Evolutionary conservation across 92 coral and sea anemone species (phyloP).

Genomic region (Porites cylindrica): DNA sequence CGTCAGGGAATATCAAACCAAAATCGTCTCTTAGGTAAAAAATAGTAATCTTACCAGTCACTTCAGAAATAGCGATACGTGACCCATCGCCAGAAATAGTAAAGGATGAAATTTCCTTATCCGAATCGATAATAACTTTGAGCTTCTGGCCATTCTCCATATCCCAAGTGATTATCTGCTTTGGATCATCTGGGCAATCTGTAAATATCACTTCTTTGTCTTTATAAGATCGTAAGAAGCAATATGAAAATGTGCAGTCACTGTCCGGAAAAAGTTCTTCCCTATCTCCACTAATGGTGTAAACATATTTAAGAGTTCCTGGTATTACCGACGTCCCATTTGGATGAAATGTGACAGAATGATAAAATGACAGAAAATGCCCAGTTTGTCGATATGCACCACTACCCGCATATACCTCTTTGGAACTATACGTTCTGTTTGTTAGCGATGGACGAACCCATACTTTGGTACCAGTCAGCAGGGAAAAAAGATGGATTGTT

Average conservation of each 20-base stretch:
- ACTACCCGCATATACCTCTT: not conserved
- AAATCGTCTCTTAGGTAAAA: not conserved
- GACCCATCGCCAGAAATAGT: not conserved
- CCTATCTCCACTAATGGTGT: constrained; percentile 1
- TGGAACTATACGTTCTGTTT: not conserved
- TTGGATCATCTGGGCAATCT: not conserved
- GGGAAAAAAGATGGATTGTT: constrained; percentile 32
- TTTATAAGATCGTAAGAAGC: not conserved
- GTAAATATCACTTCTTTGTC: no score
- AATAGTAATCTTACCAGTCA: not conserved
- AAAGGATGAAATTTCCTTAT: not conserved
- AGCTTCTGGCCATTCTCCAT: not conserved
- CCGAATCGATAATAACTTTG: no score
- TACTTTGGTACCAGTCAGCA: constrained; percentile 4
- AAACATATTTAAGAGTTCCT: constrained; percentile 11
- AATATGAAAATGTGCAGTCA: not conserved
- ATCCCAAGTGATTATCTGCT: not conserved
- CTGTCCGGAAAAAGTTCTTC: not conserved
- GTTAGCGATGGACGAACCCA: not conserved
- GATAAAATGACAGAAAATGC: not conserved
- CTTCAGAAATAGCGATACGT: not conserved
- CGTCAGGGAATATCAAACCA: no score
- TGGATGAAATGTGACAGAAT: constrained; percentile 20
- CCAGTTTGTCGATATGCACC: constrained; percentile 1
- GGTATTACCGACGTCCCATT: constrained; percentile 5